These are phyloP conservation scores for Campoplex capitator DNA, from an alignment of 2,888 invertebrate species.

Conservation along the genomic window DNA sequence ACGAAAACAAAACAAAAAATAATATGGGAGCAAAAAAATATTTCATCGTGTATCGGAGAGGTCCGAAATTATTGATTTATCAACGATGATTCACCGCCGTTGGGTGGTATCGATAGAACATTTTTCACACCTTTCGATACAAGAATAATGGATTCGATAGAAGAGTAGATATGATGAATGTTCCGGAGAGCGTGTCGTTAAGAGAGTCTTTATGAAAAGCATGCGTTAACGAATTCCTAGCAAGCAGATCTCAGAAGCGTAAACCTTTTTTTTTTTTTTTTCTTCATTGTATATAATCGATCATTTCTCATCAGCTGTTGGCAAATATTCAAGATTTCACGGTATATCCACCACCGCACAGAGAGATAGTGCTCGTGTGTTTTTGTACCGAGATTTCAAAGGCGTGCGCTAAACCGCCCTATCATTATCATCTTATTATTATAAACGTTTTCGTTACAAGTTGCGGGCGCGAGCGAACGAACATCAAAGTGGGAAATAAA, in stretches of 20 bases:
- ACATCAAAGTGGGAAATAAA: constrained; percentile 76
- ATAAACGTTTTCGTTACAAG: constrained; percentile 77
- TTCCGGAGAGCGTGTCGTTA: neutral
- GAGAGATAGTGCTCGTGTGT: constrained; percentile 2
- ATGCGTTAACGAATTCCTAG: neutral
- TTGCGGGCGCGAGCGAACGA: constrained; percentile 45
- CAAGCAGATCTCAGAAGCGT: neutral
- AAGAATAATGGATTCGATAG: constrained; percentile 26
- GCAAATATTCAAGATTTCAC: constrained; percentile 55
- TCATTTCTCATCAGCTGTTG: constrained; percentile 55
- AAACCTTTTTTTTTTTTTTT: neutral
- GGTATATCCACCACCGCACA: neutral
- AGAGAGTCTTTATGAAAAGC: constrained; percentile 7
- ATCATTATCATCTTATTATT: constrained; percentile 78
- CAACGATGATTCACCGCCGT: neutral
- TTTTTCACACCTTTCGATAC: constrained; percentile 37
- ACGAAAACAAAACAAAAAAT: neutral
- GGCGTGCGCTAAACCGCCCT: constrained; percentile 54
- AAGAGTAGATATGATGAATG: constrained; percentile 22
- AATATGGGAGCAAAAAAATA: neutral
- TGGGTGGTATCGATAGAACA: constrained; percentile 18
- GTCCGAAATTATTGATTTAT: constrained; percentile 21
- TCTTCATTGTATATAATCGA: constrained; percentile 15
- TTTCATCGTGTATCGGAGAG: neutral
- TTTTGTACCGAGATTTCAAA: constrained; percentile 48